A percentile compares a stretch with the other conserved stretches of the same genome.
Conservation (phyloP, 2,113 vertebrate species). For the Rhizomys pruinosus region DNA sequence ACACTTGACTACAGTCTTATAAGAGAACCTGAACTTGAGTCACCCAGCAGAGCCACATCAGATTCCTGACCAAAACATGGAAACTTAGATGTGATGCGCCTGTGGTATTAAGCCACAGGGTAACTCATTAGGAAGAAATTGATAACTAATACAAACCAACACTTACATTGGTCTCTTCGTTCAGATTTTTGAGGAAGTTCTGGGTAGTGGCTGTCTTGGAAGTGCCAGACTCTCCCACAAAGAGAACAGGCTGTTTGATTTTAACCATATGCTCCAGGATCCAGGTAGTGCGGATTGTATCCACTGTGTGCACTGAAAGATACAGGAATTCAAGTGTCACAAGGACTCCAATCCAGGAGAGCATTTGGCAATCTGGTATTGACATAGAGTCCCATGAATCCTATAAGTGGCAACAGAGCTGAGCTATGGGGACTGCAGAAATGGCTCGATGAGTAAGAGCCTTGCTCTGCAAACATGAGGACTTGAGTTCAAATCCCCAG, state of each 20-base stretch:
- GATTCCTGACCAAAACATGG: not conserved
- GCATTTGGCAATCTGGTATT: not conserved
- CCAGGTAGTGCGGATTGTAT: conserved; percentile 94
- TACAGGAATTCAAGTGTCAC: accelerated
- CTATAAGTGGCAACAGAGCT: not conserved
- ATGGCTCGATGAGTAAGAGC: not conserved
- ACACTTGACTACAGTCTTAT: accelerated
- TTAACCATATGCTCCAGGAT: conserved; percentile 95
- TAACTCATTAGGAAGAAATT: accelerated
- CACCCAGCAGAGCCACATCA: too few species aligned
- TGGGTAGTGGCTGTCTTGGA: conserved; percentile 97
- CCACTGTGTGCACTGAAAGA: conserved; percentile 94
- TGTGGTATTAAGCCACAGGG: accelerated
- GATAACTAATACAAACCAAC: not conserved
- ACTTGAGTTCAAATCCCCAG: not conserved
- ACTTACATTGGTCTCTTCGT: conserved; percentile 88
- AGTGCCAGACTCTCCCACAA: conserved; percentile 97
- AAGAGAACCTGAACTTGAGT: not conserved
- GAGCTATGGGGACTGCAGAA: not conserved
- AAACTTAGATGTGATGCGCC: accelerated
- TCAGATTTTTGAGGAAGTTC: conserved; percentile 93
- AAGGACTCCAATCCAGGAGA: not conserved
- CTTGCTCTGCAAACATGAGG: too few species aligned
- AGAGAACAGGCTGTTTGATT: conserved; percentile 91
- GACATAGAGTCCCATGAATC: not conserved